Evolutionary conservation across 2,888 invertebrate species (phyloP), one percentile per base, ranked within the genome.

Genomic region (Cryptocheilus praepositus): DNA sequence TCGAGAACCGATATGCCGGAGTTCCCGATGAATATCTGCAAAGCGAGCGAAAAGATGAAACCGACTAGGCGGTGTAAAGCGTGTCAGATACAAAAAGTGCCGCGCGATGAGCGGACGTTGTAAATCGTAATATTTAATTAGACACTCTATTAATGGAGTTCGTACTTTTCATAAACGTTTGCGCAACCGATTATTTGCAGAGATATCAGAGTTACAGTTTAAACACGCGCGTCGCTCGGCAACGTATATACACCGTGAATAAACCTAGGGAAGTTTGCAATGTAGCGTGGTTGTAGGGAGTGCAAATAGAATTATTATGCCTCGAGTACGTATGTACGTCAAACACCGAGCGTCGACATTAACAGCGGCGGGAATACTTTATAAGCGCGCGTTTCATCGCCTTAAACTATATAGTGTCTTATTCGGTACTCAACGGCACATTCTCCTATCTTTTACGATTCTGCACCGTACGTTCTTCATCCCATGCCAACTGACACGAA

Each of bases 241-340:
- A 28, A 53, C 57, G 15, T 61, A 36, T 36, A 11, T 36, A 36
- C 36, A 36, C 1, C 11, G 36, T 11, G 36, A 36, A 36, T 36
- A 36, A 36, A 36, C 36, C 36, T 36, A 36, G 36, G 36, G 36
- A 36, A 36, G 36, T 36, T 36, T 36, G 36, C 36, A 36, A 36
- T 36, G 36, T 36, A 36, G 11, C 36, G 36, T 36, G 36, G 36
- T 7, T 36, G 36, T 11, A 11, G 36, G 36, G 56, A 61, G 67
- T 67, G 67, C 60, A 73, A 74, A 74, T 73, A 70, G 73, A 64
- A 71, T 74, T 68, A 73, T 75, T 71, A 60, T 22, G 43, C 55
- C 67, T 45, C 54, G 44, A n/a, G 44, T 25, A 59, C 59, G 60
- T 43, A 64, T 59, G 54, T 57, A n/a, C 56, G 43, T 57, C 52